A percentile compares a stretch with the other conserved stretches of the same genome.
Evolutionary conservation across 2,797 vertebrate genomes (phyloP).

Genomic region (Petrocephalus schoutedeni): DNA sequence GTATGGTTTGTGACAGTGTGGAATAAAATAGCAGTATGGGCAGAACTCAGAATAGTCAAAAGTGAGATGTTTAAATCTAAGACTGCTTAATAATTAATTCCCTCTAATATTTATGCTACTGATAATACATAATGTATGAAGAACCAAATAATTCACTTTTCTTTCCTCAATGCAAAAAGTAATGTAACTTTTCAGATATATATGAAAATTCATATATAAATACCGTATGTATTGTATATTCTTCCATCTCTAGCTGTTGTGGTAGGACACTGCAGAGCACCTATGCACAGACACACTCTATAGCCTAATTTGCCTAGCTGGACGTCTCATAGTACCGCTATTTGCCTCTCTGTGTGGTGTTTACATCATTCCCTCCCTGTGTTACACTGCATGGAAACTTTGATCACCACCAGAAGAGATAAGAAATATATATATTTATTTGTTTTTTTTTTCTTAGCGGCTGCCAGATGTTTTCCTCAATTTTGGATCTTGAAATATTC

Average conservation of each 20-base stretch:
- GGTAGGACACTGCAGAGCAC: background rate
- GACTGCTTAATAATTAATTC: constrained; percentile 16
- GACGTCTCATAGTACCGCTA: background rate
- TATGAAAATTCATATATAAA: background rate
- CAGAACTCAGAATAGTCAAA: constrained; percentile 2
- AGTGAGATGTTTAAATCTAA: constrained; percentile 13
- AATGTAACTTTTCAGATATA: background rate
- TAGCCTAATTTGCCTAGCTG: background rate
- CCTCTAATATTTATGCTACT: constrained; percentile 16
- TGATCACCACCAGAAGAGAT: background rate
- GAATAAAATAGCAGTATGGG: background rate
- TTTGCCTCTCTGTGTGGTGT: background rate
- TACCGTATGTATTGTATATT: background rate
- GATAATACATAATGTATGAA: constrained; percentile 23
- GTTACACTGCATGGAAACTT: background rate
- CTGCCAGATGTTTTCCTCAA: background rate
- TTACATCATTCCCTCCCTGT: background rate
- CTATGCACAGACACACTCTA: background rate
- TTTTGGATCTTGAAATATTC: background rate
- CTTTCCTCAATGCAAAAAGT: background rate
- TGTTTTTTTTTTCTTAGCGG: background rate
- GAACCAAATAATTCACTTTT: constrained; percentile 13
- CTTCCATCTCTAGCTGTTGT: background rate
- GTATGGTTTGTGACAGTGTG: background rate
- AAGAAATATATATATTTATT: background rate